Evolutionary conservation across 1,140 invertebrate species (phyloP).

Genomic region (Temnothorax longispinosus): DNA sequence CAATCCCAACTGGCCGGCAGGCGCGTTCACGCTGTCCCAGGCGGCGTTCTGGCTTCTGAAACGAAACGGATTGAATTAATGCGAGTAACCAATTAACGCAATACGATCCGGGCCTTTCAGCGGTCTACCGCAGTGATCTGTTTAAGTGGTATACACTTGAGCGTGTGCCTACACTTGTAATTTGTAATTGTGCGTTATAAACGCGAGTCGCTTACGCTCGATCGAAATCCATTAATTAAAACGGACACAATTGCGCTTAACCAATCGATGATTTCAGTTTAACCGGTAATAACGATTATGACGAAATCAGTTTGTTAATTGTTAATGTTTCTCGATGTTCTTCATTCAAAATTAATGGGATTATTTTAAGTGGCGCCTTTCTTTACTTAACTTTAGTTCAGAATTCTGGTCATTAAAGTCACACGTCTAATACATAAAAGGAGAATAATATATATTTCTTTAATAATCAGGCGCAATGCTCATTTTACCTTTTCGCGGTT

Average conservation of each 20-base stretch:
- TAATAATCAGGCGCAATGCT: conserved; percentile 22
- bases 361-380: neutral
- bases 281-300: neutral
- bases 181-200: conserved; percentile 12
- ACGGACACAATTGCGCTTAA: neutral
- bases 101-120: neutral
- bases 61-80: conserved; percentile 33
- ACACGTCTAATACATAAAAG: neutral
- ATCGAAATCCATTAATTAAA: neutral
- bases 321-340: neutral
- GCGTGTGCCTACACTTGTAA: neutral
- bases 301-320: neutral
- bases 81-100: neutral
- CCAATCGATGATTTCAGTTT: neutral
- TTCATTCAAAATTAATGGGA: conserved; percentile 7
- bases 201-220: neutral
- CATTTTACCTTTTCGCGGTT: conserved; percentile 70
- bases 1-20: conserved; percentile 66
- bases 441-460: neutral
- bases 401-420: neutral
- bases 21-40: conserved; percentile 53
- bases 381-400: neutral
- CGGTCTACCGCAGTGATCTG: neutral
- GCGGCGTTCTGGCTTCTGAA: conserved; percentile 25
- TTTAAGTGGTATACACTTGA: conserved; percentile 5